phyloP scores from a whole-genome alignment of 2,888 invertebrate species.

The Ptilodon capucinus region DNA sequence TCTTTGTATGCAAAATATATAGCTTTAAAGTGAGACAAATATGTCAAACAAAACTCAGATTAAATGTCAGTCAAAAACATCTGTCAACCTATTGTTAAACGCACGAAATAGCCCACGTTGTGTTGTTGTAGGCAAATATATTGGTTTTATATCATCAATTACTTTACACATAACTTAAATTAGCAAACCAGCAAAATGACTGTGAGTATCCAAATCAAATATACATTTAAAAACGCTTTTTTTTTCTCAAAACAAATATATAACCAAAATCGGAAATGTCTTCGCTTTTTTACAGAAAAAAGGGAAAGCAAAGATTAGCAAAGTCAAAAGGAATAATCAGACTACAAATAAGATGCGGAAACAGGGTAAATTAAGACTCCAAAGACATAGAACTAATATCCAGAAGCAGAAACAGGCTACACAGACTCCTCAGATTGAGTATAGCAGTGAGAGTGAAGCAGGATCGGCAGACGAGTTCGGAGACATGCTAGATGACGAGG shows the following conservation, averaged over 20 bases:
- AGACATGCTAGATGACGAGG: conserved; percentile 83
- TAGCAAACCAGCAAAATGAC: conserved; percentile 49
- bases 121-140: conserved; percentile 21
- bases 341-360: conserved; percentile 82
- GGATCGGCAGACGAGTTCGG: conserved; percentile 79
- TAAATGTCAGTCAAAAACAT: neutral
- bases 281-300: conserved; percentile 67
- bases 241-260: neutral
- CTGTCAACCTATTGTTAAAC: neutral
- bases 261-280: conserved; percentile 4
- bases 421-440: conserved; percentile 52
- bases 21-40: no score
- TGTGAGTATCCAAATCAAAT: conserved; percentile 44
- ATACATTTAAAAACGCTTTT: neutral
- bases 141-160: neutral
- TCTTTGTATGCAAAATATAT: no score
- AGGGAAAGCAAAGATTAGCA: conserved; percentile 78
- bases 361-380: conserved; percentile 77
- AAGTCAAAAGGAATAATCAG: conserved; percentile 81
- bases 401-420: conserved; percentile 61
- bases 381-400: conserved; percentile 64
- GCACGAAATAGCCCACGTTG: conserved; percentile 26
- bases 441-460: conserved; percentile 73
- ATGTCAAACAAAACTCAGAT: no score
- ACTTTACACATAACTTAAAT: neutral